Evolutionary conservation across 2,888 invertebrate species (phyloP).

Genomic region (Lasioglossum zephyrum): DNA sequence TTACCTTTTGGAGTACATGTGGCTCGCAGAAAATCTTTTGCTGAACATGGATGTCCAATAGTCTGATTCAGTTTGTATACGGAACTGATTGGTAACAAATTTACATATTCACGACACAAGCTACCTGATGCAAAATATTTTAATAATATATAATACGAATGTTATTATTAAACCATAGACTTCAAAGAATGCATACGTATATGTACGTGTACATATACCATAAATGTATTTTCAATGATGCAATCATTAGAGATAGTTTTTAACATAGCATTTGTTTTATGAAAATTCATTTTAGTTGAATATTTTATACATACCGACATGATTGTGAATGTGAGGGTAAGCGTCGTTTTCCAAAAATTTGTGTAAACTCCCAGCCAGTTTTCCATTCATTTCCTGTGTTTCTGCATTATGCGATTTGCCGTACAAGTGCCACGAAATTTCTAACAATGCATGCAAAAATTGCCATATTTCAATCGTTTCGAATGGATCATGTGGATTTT

Average conservation of each 20-base stretch:
- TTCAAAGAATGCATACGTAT: background rate
- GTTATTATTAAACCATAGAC: background rate
- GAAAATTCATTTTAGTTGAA: background rate
- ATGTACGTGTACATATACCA: too few species aligned
- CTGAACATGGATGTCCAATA: constrained; percentile 85
- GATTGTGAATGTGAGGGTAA: constrained; percentile 83
- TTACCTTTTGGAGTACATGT: constrained; percentile 64
- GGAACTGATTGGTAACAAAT: constrained; percentile 84
- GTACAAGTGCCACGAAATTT: constrained; percentile 85
- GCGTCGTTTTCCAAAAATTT: constrained; percentile 85
- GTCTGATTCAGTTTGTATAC: constrained; percentile 84
- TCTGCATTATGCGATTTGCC: constrained; percentile 82
- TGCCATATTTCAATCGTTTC: constrained; percentile 88
- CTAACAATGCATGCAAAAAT: constrained; percentile 86
- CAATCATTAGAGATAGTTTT: background rate
- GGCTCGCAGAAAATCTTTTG: constrained; percentile 83
- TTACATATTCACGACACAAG: constrained; percentile 61
- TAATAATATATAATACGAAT: background rate
- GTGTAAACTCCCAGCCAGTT: constrained; percentile 85
- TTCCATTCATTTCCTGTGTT: constrained; percentile 84
- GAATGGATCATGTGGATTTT: constrained; percentile 86
- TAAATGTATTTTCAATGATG: too few species aligned
- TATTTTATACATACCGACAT: constrained; percentile 81
- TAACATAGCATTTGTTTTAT: background rate
- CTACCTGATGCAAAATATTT: constrained; percentile 45